These are phyloP conservation scores for Mesembrinibis cayennensis DNA, from an alignment of 2,113 vertebrate genomes.

Conservation along the genomic window DNA sequence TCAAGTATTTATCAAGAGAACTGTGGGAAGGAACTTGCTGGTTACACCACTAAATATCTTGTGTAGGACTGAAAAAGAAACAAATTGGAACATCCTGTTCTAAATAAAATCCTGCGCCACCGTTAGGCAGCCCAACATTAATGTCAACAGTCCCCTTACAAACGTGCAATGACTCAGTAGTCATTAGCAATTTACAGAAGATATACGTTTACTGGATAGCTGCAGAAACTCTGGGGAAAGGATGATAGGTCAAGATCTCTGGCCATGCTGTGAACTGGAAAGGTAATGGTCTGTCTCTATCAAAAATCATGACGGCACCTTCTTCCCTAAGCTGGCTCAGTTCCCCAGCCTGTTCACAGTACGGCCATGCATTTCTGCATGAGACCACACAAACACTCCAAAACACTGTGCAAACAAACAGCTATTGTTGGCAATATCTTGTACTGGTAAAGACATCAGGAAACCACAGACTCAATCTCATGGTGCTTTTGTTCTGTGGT, in stretches of 20 bases:
- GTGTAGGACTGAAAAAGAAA: not conserved
- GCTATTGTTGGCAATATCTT: not conserved
- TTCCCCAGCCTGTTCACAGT: not conserved
- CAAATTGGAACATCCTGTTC: not conserved
- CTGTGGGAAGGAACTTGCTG: not conserved
- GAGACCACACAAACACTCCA: not conserved
- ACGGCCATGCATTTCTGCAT: not conserved
- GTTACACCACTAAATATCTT: not conserved
- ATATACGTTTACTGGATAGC: not conserved
- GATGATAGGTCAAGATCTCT: not conserved
- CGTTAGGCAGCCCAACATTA: not conserved
- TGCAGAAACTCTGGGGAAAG: not conserved
- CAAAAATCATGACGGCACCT: not conserved
- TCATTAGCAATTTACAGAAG: not conserved
- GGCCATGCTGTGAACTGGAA: not conserved
- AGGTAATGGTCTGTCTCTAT: not conserved
- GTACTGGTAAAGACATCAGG: not conserved
- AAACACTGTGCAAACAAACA: not conserved
- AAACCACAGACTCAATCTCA: not conserved
- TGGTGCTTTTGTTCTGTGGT: not conserved
- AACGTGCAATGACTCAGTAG: not conserved
- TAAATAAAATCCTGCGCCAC: not conserved
- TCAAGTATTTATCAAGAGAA: not conserved
- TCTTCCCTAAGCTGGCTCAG: not conserved
- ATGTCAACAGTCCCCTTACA: not conserved